Conservation (phyloP, 2,888 invertebrate genomes). For the Seira ritae region DNA sequence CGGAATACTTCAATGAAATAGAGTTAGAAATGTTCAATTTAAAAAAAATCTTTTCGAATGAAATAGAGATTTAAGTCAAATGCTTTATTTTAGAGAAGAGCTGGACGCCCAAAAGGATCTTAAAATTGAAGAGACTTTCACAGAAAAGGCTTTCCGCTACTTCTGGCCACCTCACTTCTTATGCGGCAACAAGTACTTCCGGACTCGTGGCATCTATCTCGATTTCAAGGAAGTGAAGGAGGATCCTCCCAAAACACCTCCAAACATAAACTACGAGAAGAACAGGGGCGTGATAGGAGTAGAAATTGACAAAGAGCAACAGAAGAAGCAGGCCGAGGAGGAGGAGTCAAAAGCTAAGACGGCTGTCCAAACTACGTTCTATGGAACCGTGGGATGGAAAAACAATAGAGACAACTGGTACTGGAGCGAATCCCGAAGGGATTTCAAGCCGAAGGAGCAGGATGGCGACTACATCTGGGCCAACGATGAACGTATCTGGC, state of each 20-base stretch:
- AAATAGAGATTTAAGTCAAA: no score
- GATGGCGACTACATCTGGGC: constrained; percentile 53
- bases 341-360: no score
- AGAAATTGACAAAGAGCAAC: not conserved
- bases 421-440: constrained; percentile 50
- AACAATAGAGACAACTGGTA: constrained; percentile 45
- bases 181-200: constrained; percentile 42
- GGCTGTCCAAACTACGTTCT: no score
- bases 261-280: constrained; percentile 53
- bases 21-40: constrained; percentile 35
- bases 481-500: constrained; percentile 49
- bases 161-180: constrained; percentile 55
- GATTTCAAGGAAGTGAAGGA: constrained; percentile 54
- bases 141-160: constrained; percentile 54
- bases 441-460: constrained; percentile 50
- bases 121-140: constrained; percentile 54
- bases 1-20: constrained; percentile 59
- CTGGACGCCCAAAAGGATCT: constrained; percentile 47
- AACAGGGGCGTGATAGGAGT: constrained; percentile 43
- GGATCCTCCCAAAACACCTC: constrained; percentile 59
- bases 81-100: constrained; percentile 51
- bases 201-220: constrained; percentile 56
- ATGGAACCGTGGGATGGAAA: not conserved
- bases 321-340: constrained; percentile 12
- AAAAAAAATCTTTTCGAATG: not conserved